Percentiles rank a stretch among this genome's conserved stretches.
Conservation (phyloP, 2,888 invertebrate genomes). For the Drosophila fulvimacula region DNA sequence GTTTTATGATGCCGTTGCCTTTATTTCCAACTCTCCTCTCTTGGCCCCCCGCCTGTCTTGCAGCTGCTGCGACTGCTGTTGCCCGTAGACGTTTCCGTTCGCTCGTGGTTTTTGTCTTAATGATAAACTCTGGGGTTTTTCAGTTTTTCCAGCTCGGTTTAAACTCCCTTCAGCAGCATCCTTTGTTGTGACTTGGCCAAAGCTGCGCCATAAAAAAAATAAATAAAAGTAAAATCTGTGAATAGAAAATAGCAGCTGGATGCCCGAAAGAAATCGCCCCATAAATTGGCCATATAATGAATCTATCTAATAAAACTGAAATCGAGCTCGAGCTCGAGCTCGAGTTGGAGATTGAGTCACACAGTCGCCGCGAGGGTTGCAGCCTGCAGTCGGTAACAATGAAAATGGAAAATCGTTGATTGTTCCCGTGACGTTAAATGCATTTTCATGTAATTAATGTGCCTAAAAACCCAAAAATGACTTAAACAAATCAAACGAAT, state of each 20-base stretch:
- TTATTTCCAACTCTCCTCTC: slow-evolving; percentile 40
- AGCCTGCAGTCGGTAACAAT: slow-evolving; percentile 47
- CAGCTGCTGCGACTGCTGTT: slow-evolving; percentile 46
- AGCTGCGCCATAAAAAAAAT: slow-evolving; percentile 59
- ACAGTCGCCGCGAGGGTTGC: slow-evolving; percentile 56
- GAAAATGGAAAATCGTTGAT: slow-evolving; percentile 29
- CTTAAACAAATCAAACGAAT: slow-evolving; percentile 65
- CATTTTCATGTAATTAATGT: slow-evolving; percentile 73
- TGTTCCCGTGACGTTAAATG: slow-evolving; percentile 74
- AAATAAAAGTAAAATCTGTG: slow-evolving; percentile 55
- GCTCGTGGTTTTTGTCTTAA: slow-evolving; percentile 69
- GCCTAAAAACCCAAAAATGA: slow-evolving; percentile 61
- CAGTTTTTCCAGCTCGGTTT: slow-evolving; percentile 32
- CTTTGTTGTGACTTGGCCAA: slow-evolving; percentile 55
- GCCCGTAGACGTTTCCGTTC: slow-evolving; percentile 60
- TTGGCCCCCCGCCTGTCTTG: not conserved
- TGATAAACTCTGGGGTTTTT: slow-evolving; percentile 64
- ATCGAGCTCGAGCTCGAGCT: slow-evolving; percentile 7
- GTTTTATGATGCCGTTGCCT: slow-evolving; percentile 77
- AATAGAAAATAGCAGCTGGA: slow-evolving; percentile 58
- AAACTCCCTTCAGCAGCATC: slow-evolving; percentile 51
- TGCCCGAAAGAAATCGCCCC: slow-evolving; percentile 43
- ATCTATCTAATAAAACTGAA: slow-evolving; percentile 55
- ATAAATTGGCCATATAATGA: slow-evolving; percentile 62
- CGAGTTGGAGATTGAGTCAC: slow-evolving; percentile 9